Conservation (phyloP, 2,888 invertebrate species). For the Leptopilina drosophilae region DNA sequence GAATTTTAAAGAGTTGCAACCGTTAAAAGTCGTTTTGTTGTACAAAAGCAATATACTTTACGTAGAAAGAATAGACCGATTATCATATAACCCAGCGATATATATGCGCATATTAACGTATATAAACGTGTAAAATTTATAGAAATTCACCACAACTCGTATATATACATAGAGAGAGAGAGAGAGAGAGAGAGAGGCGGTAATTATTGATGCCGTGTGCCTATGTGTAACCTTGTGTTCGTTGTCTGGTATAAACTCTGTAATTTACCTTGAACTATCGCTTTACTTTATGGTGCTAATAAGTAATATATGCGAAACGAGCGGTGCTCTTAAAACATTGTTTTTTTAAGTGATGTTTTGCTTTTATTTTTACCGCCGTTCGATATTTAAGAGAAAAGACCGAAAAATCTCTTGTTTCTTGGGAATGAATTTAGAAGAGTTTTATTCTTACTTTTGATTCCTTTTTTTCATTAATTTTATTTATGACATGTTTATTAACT, state of each 20-base stretch:
- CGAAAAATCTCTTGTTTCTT: too few relatives aligned
- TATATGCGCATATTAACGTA: slow-evolving; percentile 19
- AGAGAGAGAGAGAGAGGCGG: neutral
- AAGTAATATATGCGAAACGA: slow-evolving; percentile 37
- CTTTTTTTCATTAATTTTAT: too few relatives aligned
- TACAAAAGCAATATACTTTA: slow-evolving; percentile 18
- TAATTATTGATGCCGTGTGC: slow-evolving; percentile 13
- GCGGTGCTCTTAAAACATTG: slow-evolving; percentile 9
- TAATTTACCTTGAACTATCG: slow-evolving; percentile 41
- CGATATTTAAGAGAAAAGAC: too few relatives aligned
- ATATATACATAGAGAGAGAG: neutral
- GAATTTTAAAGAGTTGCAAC: slow-evolving; percentile 21
- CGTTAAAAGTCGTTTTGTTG: slow-evolving; percentile 25
- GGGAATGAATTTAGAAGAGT: too few relatives aligned
- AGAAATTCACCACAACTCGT: slow-evolving; percentile 21
- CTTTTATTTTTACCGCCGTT: too few relatives aligned
- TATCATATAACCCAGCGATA: slow-evolving; percentile 16
- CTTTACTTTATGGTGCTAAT: slow-evolving; percentile 35
- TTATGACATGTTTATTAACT: too few relatives aligned
- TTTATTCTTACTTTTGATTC: too few relatives aligned
- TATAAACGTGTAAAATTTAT: slow-evolving; percentile 33
- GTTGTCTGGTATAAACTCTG: slow-evolving; percentile 20
- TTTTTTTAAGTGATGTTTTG: neutral
- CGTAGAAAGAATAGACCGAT: slow-evolving; percentile 4
- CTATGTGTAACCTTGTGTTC: slow-evolving; percentile 10